A percentile compares a stretch with the other conserved stretches of the same genome.
Evolutionary conservation across 2,797 vertebrate genomes (phyloP).

Genomic region (Eospalax fontanierii): DNA sequence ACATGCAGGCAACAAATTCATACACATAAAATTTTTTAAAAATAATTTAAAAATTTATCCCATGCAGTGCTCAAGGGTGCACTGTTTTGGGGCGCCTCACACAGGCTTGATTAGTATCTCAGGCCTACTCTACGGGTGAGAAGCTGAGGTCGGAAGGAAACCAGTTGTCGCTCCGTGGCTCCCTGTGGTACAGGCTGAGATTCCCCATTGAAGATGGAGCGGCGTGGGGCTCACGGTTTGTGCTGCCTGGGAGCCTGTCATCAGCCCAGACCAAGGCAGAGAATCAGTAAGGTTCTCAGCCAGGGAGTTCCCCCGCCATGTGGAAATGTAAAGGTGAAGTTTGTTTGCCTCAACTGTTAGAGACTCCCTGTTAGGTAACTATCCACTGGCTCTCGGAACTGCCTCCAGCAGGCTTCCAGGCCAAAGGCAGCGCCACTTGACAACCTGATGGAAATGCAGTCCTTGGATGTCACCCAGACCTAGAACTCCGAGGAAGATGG

Average conservation of each 20-base stretch:
- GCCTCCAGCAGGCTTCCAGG: neutral
- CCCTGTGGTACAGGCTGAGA: accelerated
- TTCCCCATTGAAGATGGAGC: neutral
- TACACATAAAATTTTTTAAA: no score
- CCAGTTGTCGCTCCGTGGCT: neutral
- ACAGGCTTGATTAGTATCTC: accelerated
- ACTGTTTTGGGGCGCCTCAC: accelerated
- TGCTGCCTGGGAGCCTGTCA: no score
- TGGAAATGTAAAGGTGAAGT: neutral
- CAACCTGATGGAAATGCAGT: neutral
- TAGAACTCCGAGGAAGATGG: neutral
- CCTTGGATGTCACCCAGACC: neutral
- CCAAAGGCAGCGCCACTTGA: neutral
- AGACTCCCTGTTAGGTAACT: accelerated
- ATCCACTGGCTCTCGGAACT: neutral
- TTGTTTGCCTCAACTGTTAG: no score
- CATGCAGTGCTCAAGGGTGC: accelerated
- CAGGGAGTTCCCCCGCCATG: neutral
- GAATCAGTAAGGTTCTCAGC: accelerated
- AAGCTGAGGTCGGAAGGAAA: neutral
- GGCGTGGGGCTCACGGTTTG: neutral
- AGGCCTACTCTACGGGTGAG: neutral
- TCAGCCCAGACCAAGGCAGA: neutral
- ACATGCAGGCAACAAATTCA: no score
- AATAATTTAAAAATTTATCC: no score